Evolutionary conservation across 2,888 invertebrate genomes (phyloP), one percentile per base, ranked within the genome.

Genomic region (Fragum whitleyi): DNA sequence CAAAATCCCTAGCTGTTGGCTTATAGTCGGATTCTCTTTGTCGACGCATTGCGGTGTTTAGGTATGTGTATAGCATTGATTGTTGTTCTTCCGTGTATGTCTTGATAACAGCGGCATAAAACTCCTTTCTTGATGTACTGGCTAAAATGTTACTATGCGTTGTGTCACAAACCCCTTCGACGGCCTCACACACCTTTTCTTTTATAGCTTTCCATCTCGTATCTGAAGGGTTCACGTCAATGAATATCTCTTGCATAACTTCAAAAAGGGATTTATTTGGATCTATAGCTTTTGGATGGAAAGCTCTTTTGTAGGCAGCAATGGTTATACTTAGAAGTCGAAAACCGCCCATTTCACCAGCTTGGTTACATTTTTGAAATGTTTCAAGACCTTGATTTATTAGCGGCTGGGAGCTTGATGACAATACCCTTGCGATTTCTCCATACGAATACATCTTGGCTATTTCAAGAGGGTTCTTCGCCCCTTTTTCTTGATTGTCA

Each of bases 301-400:
- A 87, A 0, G 86, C 74, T 2, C 77, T 57, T 57, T 83, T 87
- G 76, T 86, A 87, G 0, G 84, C 82, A 2, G 86, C 86, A 16
- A 87, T 36, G 7, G 86, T 81, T 0, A 87, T 57, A 1, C 77
- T 36, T 28, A 87, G n/a, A 32, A 87, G 57, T 11, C 79, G 73
- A n/a, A 73, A 74, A 26, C 74, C 80, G 21, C 75, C 51, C 21
- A 55, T 71, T 21, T 81, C 68, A 14, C 74, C 72, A 16, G 39
- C 53, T 16, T 5, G 19, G n/a, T 36, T 21, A 16, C 67, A 47
- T 19, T 29, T 32, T 29, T 78, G 78, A 67, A 81, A 84, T 2
- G 84, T 84, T 14, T 81, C 80, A 14, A 78, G 29, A 1, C 75
- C 73, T 28, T 79, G 72, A 26, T 11, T 47, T 19, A 1, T 57